A percentile compares a stretch with the other conserved stretches of the same genome.
phyloP scores from a whole-genome alignment of 2,113 vertebrate genomes.

The Calyptomena viridis region DNA sequence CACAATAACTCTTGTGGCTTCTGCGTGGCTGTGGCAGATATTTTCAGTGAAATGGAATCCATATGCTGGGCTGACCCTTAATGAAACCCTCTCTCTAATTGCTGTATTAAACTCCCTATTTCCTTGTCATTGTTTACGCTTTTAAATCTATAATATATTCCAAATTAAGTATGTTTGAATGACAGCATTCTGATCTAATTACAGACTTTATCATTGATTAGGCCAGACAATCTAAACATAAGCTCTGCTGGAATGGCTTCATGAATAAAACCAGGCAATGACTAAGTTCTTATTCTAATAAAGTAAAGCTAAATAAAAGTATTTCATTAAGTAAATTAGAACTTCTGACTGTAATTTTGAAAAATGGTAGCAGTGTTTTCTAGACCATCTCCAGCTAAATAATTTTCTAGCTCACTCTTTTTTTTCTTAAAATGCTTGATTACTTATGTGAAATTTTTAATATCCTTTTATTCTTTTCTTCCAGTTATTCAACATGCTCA shows the following conservation, averaged over 20 bases:
- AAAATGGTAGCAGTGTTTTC: constrained; percentile 7
- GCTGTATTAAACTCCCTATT: constrained; percentile 37
- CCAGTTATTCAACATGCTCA: background rate
- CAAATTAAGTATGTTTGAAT: constrained; percentile 59
- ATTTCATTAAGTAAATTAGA: background rate
- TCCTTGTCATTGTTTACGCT: constrained; percentile 55
- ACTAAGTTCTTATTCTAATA: background rate
- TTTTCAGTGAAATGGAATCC: constrained; percentile 50
- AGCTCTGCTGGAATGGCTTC: background rate
- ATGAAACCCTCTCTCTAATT: constrained; percentile 51
- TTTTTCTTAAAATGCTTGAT: background rate
- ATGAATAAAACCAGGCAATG: background rate
- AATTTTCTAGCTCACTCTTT: background rate
- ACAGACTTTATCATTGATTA: constrained; percentile 50
- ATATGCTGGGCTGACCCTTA: constrained; percentile 43
- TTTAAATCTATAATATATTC: constrained; percentile 57
- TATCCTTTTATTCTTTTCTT: background rate
- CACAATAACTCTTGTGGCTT: background rate
- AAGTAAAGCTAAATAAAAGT: background rate
- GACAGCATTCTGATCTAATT: constrained; percentile 55
- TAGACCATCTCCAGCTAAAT: background rate
- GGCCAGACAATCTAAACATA: constrained; percentile 31
- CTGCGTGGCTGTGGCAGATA: constrained; percentile 4
- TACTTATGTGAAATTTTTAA: background rate
- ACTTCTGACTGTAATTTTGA: background rate